These are phyloP conservation scores for Pyrrhosoma nymphula DNA, from an alignment of 2,888 invertebrate species.

Conservation along the genomic window DNA sequence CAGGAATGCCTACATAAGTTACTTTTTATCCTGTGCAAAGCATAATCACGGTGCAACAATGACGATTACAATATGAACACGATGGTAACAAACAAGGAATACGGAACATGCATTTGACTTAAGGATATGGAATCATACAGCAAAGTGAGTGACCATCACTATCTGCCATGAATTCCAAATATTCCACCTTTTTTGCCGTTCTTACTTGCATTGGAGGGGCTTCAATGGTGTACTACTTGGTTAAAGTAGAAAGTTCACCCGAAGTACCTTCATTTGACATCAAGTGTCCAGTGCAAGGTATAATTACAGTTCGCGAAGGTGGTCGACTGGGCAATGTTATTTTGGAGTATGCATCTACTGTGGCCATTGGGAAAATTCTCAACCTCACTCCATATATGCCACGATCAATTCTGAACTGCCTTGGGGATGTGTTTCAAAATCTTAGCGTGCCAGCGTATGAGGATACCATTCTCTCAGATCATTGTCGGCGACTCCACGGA, in stretches of 20 bases:
- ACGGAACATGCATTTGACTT: too few species aligned
- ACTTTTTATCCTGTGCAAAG: not conserved
- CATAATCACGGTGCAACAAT: constrained; percentile 32
- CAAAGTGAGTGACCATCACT: too few species aligned
- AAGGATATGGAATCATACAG: too few species aligned
- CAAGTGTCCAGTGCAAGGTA: not conserved
- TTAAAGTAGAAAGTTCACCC: too few species aligned
- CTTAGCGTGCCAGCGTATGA: constrained; percentile 21
- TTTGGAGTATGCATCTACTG: constrained; percentile 20
- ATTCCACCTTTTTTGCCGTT: not conserved
- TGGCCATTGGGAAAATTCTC: not conserved
- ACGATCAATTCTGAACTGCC: not conserved
- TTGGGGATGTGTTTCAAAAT: not conserved
- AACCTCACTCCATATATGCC: constrained; percentile 9
- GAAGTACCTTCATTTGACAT: not conserved
- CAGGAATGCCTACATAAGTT: not conserved
- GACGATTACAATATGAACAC: too few species aligned
- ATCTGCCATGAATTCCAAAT: not conserved
- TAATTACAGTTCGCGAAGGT: not conserved
- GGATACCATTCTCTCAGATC: not conserved
- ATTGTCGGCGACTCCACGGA: not conserved
- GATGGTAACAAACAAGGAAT: too few species aligned
- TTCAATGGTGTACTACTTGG: not conserved
- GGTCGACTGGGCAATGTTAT: constrained; percentile 40
- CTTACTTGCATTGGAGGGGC: not conserved